phyloP scores from a whole-genome alignment of 1,140 invertebrate genomes.

The Trachymyrmex septentrionalis region DNA sequence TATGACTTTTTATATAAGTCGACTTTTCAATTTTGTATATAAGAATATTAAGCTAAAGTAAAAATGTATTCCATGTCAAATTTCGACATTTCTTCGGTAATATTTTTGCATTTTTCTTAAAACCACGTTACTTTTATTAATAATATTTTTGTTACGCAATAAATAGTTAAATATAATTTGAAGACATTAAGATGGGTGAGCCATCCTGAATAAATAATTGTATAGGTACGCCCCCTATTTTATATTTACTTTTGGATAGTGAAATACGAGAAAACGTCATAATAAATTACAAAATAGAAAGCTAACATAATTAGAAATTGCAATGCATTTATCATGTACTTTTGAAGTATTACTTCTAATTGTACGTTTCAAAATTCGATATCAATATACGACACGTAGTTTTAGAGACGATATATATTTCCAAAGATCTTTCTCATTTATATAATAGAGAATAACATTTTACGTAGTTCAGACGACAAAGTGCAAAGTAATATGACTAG shows the following conservation, averaged over 20 bases:
- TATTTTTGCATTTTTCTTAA: not conserved
- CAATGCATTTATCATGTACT: constrained; percentile 36
- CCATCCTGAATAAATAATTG: constrained; percentile 41
- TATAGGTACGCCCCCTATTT: not conserved
- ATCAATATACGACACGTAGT: constrained; percentile 30
- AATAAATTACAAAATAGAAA: constrained; percentile 44
- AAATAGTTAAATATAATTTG: constrained; percentile 37
- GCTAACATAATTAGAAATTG: constrained; percentile 43
- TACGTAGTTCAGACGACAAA: constrained; percentile 34
- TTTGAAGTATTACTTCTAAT: constrained; percentile 17
- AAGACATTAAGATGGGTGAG: not conserved
- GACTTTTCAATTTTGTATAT: not conserved
- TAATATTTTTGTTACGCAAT: not conserved
- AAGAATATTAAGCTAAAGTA: not conserved
- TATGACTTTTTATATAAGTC: not conserved
- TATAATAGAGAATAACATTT: not conserved
- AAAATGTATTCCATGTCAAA: not conserved
- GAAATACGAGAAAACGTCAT: not conserved
- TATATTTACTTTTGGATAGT: not conserved
- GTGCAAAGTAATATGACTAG: constrained; percentile 80
- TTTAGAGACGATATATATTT: constrained; percentile 17
- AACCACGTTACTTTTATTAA: not conserved
- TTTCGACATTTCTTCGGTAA: not conserved
- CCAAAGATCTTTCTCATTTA: not conserved
- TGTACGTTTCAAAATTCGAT: constrained; percentile 2